Evolutionary conservation across 2,113 vertebrate genomes (phyloP).

Genomic region (Lepus timidus): DNA sequence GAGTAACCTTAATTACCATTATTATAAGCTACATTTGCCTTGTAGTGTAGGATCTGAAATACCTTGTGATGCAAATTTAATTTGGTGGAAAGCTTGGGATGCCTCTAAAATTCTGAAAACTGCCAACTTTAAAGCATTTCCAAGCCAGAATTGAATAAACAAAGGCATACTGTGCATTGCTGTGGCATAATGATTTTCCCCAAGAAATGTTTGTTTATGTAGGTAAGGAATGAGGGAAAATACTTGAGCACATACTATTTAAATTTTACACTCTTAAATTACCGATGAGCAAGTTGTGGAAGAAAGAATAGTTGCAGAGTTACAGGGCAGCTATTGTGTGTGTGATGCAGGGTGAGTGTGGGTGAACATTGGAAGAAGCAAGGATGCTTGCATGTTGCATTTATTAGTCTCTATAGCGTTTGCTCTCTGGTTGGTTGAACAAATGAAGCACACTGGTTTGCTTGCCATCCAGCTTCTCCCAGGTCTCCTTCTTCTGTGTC

Average conservation of each 20-base stretch:
- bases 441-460: not conserved
- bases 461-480: not conserved
- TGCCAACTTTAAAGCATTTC: conserved; percentile 80
- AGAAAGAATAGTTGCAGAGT: conserved; percentile 1
- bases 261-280: conserved; percentile 5
- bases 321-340: not conserved
- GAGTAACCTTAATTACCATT: conserved; percentile 81
- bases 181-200: conserved; percentile 80
- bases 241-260: conserved; percentile 74
- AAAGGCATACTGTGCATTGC: conserved; percentile 67
- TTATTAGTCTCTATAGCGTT: not conserved
- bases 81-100: conserved; percentile 78
- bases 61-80: conserved; percentile 81
- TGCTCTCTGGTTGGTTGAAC: not conserved
- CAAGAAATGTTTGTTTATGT: conserved; percentile 84
- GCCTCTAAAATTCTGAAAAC: conserved; percentile 74
- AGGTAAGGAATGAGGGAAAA: conserved; percentile 70
- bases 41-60: conserved; percentile 72
- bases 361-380: conserved; percentile 21
- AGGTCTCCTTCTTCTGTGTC: not conserved
- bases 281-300: conserved; percentile 70
- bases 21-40: conserved; percentile 77
- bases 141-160: conserved; percentile 76
- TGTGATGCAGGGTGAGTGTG: conserved; percentile 14
- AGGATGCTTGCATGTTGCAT: not conserved